Evolutionary conservation across 2,888 invertebrate species (phyloP), one percentile per base, ranked within the genome.

Genomic region (Vannuccia rotundouncinata): DNA sequence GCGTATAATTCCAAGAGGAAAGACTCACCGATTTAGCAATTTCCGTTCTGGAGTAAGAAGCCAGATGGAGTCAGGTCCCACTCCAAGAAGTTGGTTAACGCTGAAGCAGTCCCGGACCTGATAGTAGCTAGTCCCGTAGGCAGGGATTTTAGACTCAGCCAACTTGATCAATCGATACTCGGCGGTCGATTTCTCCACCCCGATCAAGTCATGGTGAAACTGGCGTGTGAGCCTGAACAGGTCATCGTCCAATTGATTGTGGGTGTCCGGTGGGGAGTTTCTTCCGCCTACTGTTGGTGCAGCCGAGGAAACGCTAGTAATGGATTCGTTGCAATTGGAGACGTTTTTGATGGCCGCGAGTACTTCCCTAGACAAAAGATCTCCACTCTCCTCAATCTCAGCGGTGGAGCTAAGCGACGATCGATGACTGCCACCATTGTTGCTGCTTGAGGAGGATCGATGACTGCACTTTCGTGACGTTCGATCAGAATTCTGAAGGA

Each of bases 101-200:
- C 84, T 84, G 22, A 81, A 79, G n/a, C 79, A 81, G 74, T 83
- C 82, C 76, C 83, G 84, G 2, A 92, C 92, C 86, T 91, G 91
- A 87, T 94, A 94, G 83, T 84, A 84, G 78, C 94, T 94, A 86
- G 93, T 93, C 0, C 94, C 94, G 87, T 93, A 94, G 45, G 92
- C 92, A 83, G 92, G 92, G 83, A 94, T 88, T 13, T 79, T 5
- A 82, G 92, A 91, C 1, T 93, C 92, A 80, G 93, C 92, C 87
- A 93, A 92, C 86, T 93, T 92, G 76, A 95, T 88, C 60, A 94
- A 88, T 90, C 93, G 92, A 88, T 94, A 94, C 85, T 94, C 93
- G 0, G 94, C 94, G 60, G 92, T 92, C n/a, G 92, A 91, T 5
- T 91, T 88, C 82, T 92, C 91, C 92, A 93, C 92, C 17, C 91